Evolutionary conservation across 2,113 vertebrate species (phyloP), one percentile per base, ranked within the genome.

Genomic region (Rhodinocichla rosea): DNA sequence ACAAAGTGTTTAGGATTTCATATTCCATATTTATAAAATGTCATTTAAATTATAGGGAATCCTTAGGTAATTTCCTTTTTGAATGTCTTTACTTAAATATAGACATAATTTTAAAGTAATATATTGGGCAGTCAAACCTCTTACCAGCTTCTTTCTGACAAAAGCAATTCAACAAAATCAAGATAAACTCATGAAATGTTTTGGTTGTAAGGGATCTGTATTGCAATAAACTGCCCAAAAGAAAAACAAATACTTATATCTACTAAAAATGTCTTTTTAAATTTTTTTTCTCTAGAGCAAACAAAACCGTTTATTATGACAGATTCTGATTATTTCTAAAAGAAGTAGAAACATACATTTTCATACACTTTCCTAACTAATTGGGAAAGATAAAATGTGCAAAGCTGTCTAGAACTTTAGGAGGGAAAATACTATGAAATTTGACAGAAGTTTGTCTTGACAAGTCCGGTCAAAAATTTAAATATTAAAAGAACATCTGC

Each of bases 391-490:
- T 45, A 69, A 80, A 63, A 44, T 10, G 39, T 17, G 2, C 5
- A 85, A 74, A 71, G 10, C 7, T 75, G 3, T 47, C 37, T 52
- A 83, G 21, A 90, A 42, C 4, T 85, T 82, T 15, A 39, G 35
- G 26, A 59, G 20, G 9, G 14, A 77, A 82, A 83, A 62, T 37
- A 24, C 1, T 42, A 12, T 28, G 17, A 76, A 77, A 65, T 69
- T 57, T 70, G 16, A 44, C 16, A 62, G 67, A 79, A 65, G 6
- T 8, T 73, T 77, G 2, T 55, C 15, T 30, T 16, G 44, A 44
- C 2, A 21, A 2, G 4, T 59, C 33, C 0, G 0, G 50, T 11
- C 9, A 85, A 56, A 92, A 65, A 30, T 37, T 80, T 83, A 5
- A 45, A 33, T 53, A 77, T 62, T 70, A 32, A 7, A 80, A 5